Evolutionary conservation across 1,140 invertebrate genomes (phyloP), one percentile per base, ranked within the genome.

Genomic region (Saccostrea cuccullata): DNA sequence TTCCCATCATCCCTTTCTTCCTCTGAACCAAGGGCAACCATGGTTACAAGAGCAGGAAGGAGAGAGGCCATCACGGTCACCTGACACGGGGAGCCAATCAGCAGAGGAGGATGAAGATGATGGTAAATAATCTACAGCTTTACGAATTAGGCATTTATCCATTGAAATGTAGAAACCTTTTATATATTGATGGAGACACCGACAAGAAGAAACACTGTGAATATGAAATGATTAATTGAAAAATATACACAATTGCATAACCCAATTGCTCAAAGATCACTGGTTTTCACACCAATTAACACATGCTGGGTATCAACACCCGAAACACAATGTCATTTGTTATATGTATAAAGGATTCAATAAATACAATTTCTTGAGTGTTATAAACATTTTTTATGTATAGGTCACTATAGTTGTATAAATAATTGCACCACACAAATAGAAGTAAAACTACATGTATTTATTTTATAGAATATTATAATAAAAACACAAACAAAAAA

Each of bases 1-100:
- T 77, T 36, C 70, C 26, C 70, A 36, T 77, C 70, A 77, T 77
- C 70, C 70, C 13, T 77, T 77, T 77, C 30, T 77, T 77, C 70
- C 70, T 77, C 30, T 36, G 3, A 77, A 77, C 30, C 70, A 77
- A 77, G 70, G 26, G 13, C 70, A 77, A 30, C 70, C 70, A 30
- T 77, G 70, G 70, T 77, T 77, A 77, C 70, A 77, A 26, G 70
- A 77, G 9, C 70, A 26, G 12, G 70, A 77, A 26, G 23, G 11
- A 30, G 70, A 77, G 70, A 77, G 13, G 13, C 26, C 26, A 36
- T 30, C 70, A 17, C 11, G 26, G 70, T 77, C 70, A 77, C 70
- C 70, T 77, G 70, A 77, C 9, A 77, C 70, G 13, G 70, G 70
- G 1, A 77, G 26, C 70, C 70, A 77, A 77, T 77, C 70, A 77